These are phyloP conservation scores for Melieria crassipennis DNA, from an alignment of 2,888 invertebrate species.

Conservation along the genomic window DNA sequence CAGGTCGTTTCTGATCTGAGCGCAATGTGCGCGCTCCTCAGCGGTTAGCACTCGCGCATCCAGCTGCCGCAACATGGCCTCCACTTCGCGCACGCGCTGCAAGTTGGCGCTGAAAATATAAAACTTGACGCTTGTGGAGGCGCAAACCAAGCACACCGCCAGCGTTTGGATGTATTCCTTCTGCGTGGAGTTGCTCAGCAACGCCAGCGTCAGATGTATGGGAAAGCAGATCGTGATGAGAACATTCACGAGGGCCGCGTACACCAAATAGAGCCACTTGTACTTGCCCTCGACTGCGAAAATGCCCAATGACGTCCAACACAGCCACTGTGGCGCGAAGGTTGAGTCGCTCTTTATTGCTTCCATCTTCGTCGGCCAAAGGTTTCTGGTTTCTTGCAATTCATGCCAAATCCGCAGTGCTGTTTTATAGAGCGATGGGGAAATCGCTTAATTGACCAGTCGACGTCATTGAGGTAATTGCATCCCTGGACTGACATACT, in stretches of 20 bases:
- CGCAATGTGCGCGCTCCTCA: conserved; percentile 42
- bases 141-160: conserved; percentile 41
- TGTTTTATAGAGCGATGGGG: too few species aligned
- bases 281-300: background rate
- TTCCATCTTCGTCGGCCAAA: too few species aligned
- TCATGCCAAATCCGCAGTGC: too few species aligned
- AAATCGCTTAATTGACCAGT: too few species aligned
- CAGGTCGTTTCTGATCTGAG: conserved; percentile 39
- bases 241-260: conserved; percentile 9
- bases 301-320: conserved; percentile 17
- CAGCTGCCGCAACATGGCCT: conserved; percentile 44
- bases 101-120: conserved; percentile 45
- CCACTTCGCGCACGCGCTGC: conserved; percentile 43
- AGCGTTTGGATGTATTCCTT: conserved; percentile 50
- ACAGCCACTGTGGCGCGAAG: conserved; percentile 10
- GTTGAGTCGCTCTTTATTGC: background rate
- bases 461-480: too few species aligned
- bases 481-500: too few species aligned
- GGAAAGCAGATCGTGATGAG: conserved; percentile 52
- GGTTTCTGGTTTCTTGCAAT: too few species aligned
- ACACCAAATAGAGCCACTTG: conserved; percentile 1
- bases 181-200: conserved; percentile 43
- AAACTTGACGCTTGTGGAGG: conserved; percentile 47
- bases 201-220: conserved; percentile 47
- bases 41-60: conserved; percentile 43